phyloP scores from a whole-genome alignment of 2,888 invertebrate genomes.

The Omphaloscelis lunosa region DNA sequence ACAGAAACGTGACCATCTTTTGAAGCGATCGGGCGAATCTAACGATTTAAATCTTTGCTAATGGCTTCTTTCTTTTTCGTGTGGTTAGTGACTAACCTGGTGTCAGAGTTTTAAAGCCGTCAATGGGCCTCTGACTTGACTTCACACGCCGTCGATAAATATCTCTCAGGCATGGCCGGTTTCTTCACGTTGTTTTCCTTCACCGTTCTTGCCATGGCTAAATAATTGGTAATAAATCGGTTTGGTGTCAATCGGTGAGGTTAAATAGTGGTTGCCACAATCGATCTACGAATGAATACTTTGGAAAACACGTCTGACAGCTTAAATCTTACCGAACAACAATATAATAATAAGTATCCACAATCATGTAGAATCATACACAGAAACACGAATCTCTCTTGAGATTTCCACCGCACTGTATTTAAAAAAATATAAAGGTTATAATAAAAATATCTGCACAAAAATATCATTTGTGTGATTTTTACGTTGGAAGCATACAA shows the following conservation, averaged over 20 bases:
- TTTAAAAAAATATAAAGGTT: neutral
- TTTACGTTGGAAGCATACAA: slow-evolving; percentile 19
- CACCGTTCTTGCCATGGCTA: no score
- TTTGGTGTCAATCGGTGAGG: neutral
- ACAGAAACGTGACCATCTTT: no score
- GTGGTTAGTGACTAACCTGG: no score
- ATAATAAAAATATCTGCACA: slow-evolving; percentile 13
- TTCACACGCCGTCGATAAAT: no score
- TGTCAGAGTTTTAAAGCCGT: no score
- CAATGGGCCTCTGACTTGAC: no score
- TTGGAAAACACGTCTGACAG: neutral
- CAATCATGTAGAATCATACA: neutral
- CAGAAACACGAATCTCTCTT: neutral
- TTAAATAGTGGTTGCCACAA: neutral
- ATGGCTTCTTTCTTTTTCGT: neutral
- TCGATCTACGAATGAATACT: neutral
- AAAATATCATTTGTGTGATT: neutral
- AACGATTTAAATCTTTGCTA: no score
- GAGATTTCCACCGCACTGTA: neutral
- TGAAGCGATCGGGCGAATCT: no score
- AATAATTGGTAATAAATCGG: neutral
- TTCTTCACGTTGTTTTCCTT: no score
- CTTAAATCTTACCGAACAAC: neutral
- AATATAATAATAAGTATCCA: neutral
- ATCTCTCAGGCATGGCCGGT: no score